phyloP scores from a whole-genome alignment of 2,888 invertebrate genomes.

The Pheosia gnoma region DNA sequence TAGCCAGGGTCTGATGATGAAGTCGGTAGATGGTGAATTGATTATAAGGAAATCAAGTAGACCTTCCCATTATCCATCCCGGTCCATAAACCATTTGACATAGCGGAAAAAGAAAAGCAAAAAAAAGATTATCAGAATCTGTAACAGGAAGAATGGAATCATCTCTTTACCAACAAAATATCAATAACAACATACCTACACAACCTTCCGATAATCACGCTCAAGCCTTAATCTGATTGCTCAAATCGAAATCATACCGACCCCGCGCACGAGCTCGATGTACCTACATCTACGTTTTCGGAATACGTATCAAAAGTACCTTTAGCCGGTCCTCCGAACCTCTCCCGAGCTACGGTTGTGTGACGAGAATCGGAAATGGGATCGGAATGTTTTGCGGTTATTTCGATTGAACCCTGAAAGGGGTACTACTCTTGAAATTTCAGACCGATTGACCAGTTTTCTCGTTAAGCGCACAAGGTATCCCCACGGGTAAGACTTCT shows the following conservation, averaged over 20 bases:
- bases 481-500: conserved; percentile 56
- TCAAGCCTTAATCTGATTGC: conserved; percentile 26
- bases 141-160: too few species aligned
- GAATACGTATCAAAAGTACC: conserved; percentile 59
- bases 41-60: too few species aligned
- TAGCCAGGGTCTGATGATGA: too few species aligned
- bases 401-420: conserved; percentile 76
- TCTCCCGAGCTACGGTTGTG: conserved; percentile 67
- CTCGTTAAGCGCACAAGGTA: conserved; percentile 62
- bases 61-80: too few species aligned
- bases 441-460: conserved; percentile 61
- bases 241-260: conserved; percentile 36
- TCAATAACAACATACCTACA: conserved; percentile 7
- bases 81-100: too few species aligned
- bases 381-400: conserved; percentile 77
- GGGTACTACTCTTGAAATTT: conserved; percentile 70
- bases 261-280: conserved; percentile 21
- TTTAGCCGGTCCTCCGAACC: conserved; percentile 50
- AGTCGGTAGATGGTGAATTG: too few species aligned
- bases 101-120: too few species aligned
- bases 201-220: conserved; percentile 14
- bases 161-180: not conserved
- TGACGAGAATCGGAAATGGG: conserved; percentile 77
- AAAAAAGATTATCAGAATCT: too few species aligned
- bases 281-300: conserved; percentile 38